Evolutionary conservation across 1,140 invertebrate genomes (phyloP).

Genomic region (Ridgeia piscesae): DNA sequence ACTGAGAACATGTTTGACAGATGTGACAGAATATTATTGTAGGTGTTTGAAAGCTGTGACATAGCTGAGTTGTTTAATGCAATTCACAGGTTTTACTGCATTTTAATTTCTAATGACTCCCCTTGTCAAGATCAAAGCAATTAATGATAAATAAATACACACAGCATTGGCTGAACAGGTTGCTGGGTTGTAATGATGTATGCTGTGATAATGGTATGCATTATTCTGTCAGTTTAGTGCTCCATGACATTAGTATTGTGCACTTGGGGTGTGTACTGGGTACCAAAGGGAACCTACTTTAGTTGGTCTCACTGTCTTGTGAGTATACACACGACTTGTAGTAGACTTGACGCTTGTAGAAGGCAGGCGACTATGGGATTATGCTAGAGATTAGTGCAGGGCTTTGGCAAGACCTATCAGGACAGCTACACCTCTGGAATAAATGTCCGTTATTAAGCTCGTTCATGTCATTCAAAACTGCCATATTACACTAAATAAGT

Average conservation of each 20-base stretch:
- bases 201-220: background rate
- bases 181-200: background rate
- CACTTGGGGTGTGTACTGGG: background rate
- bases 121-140: background rate
- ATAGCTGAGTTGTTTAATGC: background rate
- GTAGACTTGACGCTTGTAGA: background rate
- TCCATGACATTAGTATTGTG: background rate
- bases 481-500: background rate
- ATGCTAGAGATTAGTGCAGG: background rate
- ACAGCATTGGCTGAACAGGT: background rate
- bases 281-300: background rate
- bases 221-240: background rate
- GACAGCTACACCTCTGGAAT: background rate
- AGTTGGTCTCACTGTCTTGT: background rate
- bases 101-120: background rate
- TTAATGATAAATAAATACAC: too few relatives aligned
- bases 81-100: background rate
- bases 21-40: background rate
- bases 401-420: background rate
- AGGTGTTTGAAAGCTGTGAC: background rate
- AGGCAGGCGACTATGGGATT: background rate
- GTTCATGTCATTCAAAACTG: background rate
- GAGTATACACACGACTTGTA: background rate
- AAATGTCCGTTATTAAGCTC: background rate
- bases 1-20: background rate